Base-by-base conservation (phyloP, 2,797 vertebrate species). In the Dallia pectoralis region DNA sequence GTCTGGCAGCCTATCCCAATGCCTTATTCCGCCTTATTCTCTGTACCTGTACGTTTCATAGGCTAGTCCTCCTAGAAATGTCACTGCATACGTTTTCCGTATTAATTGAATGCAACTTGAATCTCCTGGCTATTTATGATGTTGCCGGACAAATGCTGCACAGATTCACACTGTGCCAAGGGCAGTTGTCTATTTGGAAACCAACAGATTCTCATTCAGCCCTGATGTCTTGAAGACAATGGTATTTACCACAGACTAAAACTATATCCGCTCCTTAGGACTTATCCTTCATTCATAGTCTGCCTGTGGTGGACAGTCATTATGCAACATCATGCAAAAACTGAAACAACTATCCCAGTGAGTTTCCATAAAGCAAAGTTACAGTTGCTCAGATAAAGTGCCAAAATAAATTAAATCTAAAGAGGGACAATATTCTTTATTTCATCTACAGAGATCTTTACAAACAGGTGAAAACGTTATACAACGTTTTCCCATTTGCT, bases 71-170 rank as follows among this genome's bases (percentile, higher is more conserved):
- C 16, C 3, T 4, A 32, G 32, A 22, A 19, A n/a, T 56, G 33
- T n/a, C 25, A 8, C 27, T 19, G n/a, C 30, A 14, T 61, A 19
- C 22, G 27, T 47, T 47, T 64, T 33, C 25, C 56, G 15, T 67
- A 25, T 67, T 33, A 44, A 40, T 67, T 62, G 40, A n/a, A 67
- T n/a, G 44, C 66, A 56, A 33, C 29, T 70, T n/a, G 14, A 12
- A 12, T 59, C 25, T 29, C 56, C 59, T 19, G 59, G 15, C 59
- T 62, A 27, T 32, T 63, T 30, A 12, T 63, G 6, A 63, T 16
- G 29, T 32, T 63, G 5, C 16, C 7, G 22, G 1, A 19, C 7
- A 56, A 44, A 56, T 56, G n/a, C 8, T 56, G 22, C 53, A 56
- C 53, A 56, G 53, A n/a, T 25, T 56, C 53, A 56, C 53, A 56